Conservation (phyloP, 2,797 vertebrate species). For the Lacerta agilis region DNA sequence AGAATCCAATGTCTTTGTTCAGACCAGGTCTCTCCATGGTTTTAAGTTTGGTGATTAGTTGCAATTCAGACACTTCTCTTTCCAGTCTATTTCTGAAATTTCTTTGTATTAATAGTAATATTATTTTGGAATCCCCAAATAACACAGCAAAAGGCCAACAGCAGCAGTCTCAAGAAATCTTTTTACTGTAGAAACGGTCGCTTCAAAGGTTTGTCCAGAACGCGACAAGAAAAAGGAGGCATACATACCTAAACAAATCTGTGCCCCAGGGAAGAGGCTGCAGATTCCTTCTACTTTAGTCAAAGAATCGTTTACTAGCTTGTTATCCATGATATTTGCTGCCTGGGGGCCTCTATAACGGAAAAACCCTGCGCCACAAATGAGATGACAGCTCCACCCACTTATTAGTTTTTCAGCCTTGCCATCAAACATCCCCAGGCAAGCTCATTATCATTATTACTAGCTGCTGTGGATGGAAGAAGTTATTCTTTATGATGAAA, state of each 20-base stretch:
- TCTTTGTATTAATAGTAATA: too few relatives aligned
- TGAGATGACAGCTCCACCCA: background rate
- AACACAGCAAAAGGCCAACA: constrained; percentile 14
- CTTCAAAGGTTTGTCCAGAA: constrained; percentile 2
- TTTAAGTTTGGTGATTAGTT: too few relatives aligned
- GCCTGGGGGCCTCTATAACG: constrained; percentile 17
- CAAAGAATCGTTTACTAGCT: constrained; percentile 17
- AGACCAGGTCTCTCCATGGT: too few relatives aligned
- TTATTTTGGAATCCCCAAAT: constrained; percentile 15
- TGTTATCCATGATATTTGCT: constrained; percentile 31
- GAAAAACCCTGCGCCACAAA: constrained; percentile 45
- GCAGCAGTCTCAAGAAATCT: background rate
- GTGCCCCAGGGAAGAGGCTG: constrained; percentile 20
- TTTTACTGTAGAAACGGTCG: constrained; percentile 34
- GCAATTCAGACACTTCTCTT: too few relatives aligned
- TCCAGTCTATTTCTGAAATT: too few relatives aligned
- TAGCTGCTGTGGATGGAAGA: constrained; percentile 13
- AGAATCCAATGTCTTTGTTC: too few relatives aligned
- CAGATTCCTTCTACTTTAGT: constrained; percentile 16
- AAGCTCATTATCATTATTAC: constrained; percentile 24
- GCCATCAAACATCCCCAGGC: constrained; percentile 38
- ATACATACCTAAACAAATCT: constrained; percentile 33
- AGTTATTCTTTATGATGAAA: constrained; percentile 18
- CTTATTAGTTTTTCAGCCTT: constrained; percentile 2
- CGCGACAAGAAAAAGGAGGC: constrained; percentile 41